Evolutionary conservation across 1,140 invertebrate genomes (phyloP), one percentile per base, ranked within the genome.

Genomic region (Drosophila saltans): DNA sequence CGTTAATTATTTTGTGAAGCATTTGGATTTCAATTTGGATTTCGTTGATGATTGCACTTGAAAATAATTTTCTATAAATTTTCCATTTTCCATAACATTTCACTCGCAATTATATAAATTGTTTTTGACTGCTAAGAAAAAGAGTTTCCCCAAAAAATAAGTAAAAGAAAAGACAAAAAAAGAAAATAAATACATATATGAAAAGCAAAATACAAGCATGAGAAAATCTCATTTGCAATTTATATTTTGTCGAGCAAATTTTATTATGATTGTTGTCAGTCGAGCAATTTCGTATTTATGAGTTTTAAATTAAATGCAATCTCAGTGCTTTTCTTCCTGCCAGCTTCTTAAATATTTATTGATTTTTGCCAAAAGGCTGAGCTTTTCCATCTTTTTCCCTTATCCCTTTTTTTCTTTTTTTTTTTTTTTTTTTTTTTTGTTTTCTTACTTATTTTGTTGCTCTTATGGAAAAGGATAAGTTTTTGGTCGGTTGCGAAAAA

Each of bases 251-350:
- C 11, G 55, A 57, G 55, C 68, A 73, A 80, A 75, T 78, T 78
- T 72, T 85, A 85, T 85, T 80, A 79, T 85, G 75, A 85, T 85
- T 75, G 81, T 80, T 65, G 33, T 65, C 55, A 60, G 65, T 30
- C 9, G 59, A 68, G 68, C 83, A 59, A 86, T 86, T 86, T 86
- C 70, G 83, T 86, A 86, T 86, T 86, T 86, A 86, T 86, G 83
- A 86, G 83, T 86, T 86, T 86, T 80, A 86, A 86, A 86, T 88
- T 74, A 86, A 86, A 86, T 86, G 79, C 83, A 81, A 86, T 88
- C 81, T 80, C 52, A 48, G 74, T 69, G 80, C 36, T 67, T 64
- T 68, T 57, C 65, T 68, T 57, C 65, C 58, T 68, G 55, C 43
- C 62, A 57, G 66, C 81, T 74, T n/a, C 80, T 88, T 64, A 88